Conservation (phyloP, 2,888 invertebrate genomes). For the Oconnorella tubifera region DNA sequence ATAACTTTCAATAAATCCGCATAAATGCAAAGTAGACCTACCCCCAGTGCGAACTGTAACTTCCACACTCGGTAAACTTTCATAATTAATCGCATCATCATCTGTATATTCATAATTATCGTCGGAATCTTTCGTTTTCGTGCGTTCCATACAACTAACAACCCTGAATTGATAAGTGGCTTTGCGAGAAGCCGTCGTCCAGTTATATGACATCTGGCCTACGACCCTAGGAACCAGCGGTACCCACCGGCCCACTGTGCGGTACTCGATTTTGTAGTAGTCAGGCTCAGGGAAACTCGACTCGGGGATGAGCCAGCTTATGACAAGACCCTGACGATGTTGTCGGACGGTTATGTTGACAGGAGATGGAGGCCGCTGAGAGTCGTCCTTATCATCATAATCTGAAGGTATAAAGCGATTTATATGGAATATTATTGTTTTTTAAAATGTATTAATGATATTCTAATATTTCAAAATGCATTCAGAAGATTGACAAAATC, state of each 20-base stretch:
- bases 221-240: constrained; percentile 23
- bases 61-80: neutral
- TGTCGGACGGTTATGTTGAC: constrained; percentile 85
- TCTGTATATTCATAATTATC: neutral
- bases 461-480: neutral
- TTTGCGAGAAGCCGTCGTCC: constrained; percentile 30
- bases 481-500: no score
- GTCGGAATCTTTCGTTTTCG: neutral
- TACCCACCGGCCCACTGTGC: constrained; percentile 32
- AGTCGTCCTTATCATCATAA: no score
- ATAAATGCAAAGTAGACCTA: no score
- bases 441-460: neutral
- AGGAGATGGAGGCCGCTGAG: constrained; percentile 71
- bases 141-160: neutral
- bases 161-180: constrained; percentile 16
- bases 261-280: constrained; percentile 44
- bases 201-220: constrained; percentile 24
- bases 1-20: no score
- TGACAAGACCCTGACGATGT: constrained; percentile 82
- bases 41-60: neutral
- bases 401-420: no score
- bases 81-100: neutral
- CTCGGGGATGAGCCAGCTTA: constrained; percentile 59
- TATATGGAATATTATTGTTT: no score
- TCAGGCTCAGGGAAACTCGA: constrained; percentile 34